phyloP scores from a whole-genome alignment of 2,113 vertebrate species.

The Columba janthina region DNA sequence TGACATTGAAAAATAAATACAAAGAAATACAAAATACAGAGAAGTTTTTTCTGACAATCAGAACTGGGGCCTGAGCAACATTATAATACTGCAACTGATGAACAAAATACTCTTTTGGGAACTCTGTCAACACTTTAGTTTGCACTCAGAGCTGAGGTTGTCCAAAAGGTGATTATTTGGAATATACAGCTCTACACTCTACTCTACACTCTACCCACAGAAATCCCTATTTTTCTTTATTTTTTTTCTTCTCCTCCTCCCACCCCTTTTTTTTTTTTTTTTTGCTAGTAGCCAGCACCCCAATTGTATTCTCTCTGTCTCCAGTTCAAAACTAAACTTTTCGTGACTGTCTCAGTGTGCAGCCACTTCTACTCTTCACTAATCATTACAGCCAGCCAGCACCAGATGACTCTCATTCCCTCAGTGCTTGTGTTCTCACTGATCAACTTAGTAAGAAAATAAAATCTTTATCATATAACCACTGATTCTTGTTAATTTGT shows the following conservation, averaged over 20 bases:
- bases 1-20: neutral
- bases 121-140: neutral
- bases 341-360: neutral
- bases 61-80: neutral
- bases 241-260: neutral
- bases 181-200: rapidly evolving
- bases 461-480: neutral
- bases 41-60: neutral
- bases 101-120: neutral
- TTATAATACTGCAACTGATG: neutral
- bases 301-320: neutral
- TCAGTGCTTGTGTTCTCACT: neutral
- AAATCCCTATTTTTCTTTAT: rapidly evolving
- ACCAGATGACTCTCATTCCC: neutral
- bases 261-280: no score
- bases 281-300: neutral
- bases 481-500: neutral
- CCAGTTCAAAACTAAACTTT: neutral
- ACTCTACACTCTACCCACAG: rapidly evolving
- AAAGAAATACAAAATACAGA: neutral
- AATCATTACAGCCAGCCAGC: neutral
- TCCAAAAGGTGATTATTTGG: neutral
- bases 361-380: neutral
- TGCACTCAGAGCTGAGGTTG: neutral
- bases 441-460: neutral